Base-by-base conservation (phyloP, 2,888 invertebrate genomes). In the Mythimna pallens region DNA sequence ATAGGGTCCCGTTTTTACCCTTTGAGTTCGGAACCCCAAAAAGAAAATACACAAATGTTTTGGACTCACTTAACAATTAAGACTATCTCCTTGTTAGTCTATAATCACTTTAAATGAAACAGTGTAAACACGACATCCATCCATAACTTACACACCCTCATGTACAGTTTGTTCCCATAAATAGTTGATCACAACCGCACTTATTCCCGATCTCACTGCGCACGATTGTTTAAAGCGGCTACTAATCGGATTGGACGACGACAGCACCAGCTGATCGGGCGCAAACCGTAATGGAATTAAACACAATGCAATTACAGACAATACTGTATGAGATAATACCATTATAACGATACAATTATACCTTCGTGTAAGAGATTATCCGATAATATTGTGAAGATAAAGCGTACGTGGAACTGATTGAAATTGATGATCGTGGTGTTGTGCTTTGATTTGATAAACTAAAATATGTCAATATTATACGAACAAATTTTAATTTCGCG, bases 261-360 rank as follows among this genome's bases (percentile, higher is more conserved):
- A 40, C 58, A 81, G 76, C 78, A 62, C 76, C 78, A 77, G 81
- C 81, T 89, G 86, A 89, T 89, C 88, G 88, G 84, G 83, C 88
- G 87, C 88, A 87, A 90, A 87, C 89, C 87, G 88, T 92, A 93
- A 94, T 92, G 87, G 91, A 89, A 94, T 93, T 91, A 92, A 91
- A 90, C 90, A 90, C 92, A 91, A 93, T 91, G 87, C 91, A 92
- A 94, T 94, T 93, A 94, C 87, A 90, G 89, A 92, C 90, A 92
- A 89, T 89, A 87, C 87, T 83, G 87, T 87, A 85, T 68, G 70
- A 76, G 69, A 83, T 87, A 89, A 87, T 81, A 85, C 80, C 83
- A 83, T 88, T 89, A 88, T 86, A 79, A 83, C 40, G 65, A 80
- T 63, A 83, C 76, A 69, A 83, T 80, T 83, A 72, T 78, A 83